Base-by-base conservation (phyloP, 1,140 invertebrate species). In the Calephelis nemesis region DNA sequence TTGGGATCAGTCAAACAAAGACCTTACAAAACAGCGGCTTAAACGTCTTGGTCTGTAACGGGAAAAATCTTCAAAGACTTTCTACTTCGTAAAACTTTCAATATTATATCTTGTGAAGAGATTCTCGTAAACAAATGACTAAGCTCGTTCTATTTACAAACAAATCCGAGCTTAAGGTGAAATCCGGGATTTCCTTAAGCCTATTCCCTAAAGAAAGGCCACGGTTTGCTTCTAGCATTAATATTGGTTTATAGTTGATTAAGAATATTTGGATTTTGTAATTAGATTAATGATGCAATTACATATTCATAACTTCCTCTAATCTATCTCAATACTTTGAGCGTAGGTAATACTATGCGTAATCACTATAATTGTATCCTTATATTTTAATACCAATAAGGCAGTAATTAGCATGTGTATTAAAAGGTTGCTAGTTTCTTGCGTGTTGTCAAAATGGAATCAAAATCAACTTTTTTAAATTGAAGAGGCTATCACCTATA, bases 111-210 rank as follows among this genome's bases (percentile, higher is more conserved):
- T 39, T 39, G 39, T 4, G 30, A 60, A 19, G 15, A 15, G 13
- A 60, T 60, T 39, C 39, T 60, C 39, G 54, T 40, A 40, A 40
- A 60, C 54, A 60, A 60, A 60, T 60, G 54, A 58, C 52, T 58
- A 58, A 58, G 52, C 9, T 11, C 52, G 30, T 58, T 58, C 15
- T 58, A 58, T 39, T 58, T 58, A 7, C 54, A 58, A 58, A 58
- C 54, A 58, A 58, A 58, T 30, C 54, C 15, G 30, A 58, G 54
- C 54, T 58, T 58, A 58, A 58, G 54, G 54, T 58, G 19, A 58
- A 58, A 58, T 11, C 54, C 30, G 19, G 54, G 54, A 58, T 58
- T 58, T 58, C 4, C 19, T 30, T 45, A 58, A 58, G 54, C 19
- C 54, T 39, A 30, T 30, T 58, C 54, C 30, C 54, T 7, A 30